Percentiles rank a stretch among this genome's conserved stretches.
These are phyloP conservation scores for Sciurus vulgaris DNA, from an alignment of 2,797 vertebrate genomes.

Conservation along the genomic window DNA sequence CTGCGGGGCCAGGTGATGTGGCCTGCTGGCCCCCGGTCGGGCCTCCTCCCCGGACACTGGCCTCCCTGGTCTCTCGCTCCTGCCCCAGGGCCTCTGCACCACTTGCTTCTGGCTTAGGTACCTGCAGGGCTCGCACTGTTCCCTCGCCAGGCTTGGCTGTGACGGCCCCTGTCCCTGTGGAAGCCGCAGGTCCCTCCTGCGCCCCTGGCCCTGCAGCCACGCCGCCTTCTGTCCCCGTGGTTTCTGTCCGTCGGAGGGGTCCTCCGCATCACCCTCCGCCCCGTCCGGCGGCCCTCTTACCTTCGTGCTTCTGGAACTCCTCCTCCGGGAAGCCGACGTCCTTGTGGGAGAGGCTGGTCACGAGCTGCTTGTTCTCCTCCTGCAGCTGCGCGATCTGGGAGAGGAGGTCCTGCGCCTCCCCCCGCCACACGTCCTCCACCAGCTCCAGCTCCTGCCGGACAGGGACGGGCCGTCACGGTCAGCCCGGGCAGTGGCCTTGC, in stretches of 20 bases:
- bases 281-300: conserved; percentile 83
- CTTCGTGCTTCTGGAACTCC: conserved; percentile 93
- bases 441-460: conserved; percentile 93
- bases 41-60: not conserved
- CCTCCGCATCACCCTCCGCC: not conserved
- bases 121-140: not conserved
- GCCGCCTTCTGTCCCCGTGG: no score
- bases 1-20: not conserved
- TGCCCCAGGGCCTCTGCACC: not conserved
- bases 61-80: not conserved
- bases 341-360: conserved; percentile 91
- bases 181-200: no score
- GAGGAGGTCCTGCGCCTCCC: conserved; percentile 94
- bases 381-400: conserved; percentile 94
- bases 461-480: not conserved
- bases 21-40: not conserved
- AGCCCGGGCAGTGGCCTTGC: not conserved
- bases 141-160: not conserved
- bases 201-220: not conserved
- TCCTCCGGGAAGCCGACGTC: conserved; percentile 91
- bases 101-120: not conserved
- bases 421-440: conserved; percentile 96
- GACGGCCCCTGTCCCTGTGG: not conserved
- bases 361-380: conserved; percentile 94
- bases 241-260: not conserved